Base-by-base conservation (phyloP, 2,888 invertebrate genomes). In the Drosophila colorata region DNA sequence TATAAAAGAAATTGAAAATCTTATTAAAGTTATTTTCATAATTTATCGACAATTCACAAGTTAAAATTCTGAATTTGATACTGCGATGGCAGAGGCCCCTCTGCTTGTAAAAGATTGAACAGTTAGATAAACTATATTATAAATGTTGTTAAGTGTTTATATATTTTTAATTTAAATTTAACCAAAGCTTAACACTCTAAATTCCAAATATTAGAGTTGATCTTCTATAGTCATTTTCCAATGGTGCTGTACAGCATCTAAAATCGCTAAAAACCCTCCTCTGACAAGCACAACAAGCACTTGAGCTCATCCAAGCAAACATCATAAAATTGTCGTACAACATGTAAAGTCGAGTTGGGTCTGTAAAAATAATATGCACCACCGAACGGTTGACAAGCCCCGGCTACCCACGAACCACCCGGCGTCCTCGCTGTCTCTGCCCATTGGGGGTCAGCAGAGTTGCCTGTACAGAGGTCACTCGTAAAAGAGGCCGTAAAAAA, bases 371-470 rank as follows among this genome's bases (percentile, higher is more conserved):
- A 68, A 37, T 43, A 16, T 41, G 46, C 71, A 74, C 71, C 70
- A 70, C 70, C 64, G 35, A 64, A 53, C 33, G 33, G 44, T 58
- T 49, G 71, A 59, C 56, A 57, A 33, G 16, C 8, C 37, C 7
- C 8, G 40, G 47, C 69, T 47, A 55, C 51, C 59, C 55, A 43
- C 41, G 25, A 28, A 28, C 51, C 63, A 41, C 52, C 59, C 69
- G 52, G 38, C 14, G 35, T 9, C 23, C 35, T 16, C 35, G 37
- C 37, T 14, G 40, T 35, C 25, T 28, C 41, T 40, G 68, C 47
- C 67, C 52, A 67, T 72, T 74, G 84, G 79, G 79, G 85, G 88
- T 86, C 85, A 86, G 75, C 68, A 71, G 69, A 23, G 53, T 48
- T 52, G 64, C 44, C 70, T 18, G 52, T 56, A 51, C 69, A 57